Base-by-base conservation (phyloP, 2,888 invertebrate species). In the Anoplius nigerrimus region DNA sequence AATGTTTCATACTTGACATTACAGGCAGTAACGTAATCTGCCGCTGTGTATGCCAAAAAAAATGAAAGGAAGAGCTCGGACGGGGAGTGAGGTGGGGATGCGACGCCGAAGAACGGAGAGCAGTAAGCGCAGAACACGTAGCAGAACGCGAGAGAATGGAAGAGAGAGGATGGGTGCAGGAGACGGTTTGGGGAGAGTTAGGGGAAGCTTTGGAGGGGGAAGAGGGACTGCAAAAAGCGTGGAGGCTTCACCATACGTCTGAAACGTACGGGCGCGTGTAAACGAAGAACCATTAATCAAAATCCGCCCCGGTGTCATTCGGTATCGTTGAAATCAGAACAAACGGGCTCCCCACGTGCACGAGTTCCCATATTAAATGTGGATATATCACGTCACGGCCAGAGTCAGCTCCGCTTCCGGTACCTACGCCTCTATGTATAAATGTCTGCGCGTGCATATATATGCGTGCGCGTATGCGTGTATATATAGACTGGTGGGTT, bases 261-360 rank as follows among this genome's bases (percentile, higher is more conserved):
- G 64, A 75, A 75, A 78, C 69, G 69, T 52, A 62, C 56, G 63
- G 59, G 69, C 52, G 59, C 72, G 66, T 63, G 74, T 67, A 73
- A 78, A 78, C 79, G 80, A 69, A 74, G 66, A 65, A 72, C 74
- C 74, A 78, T 80, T 81, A 76, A 80, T 80, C 79, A 80, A 78
- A 78, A 80, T 74, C 71, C 69, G 51, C 69, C 63, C 62, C 66
- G 56, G 62, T 73, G 74, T 76, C 73, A 67, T 79, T 73, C 57
- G 76, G 74, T 81, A 78, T 79, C 81, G 74, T 73, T 74, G 76
- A 79, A 80, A 80, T 80, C 79, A 67, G 79, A 80, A 79, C 81
- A 74, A 80, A 76, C 76, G 72, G 66, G 57, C 48, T 18, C 27
- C 51, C 51, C 64, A 55, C 58, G 76, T 74, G 78, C 58, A 54